Percentiles rank a stretch among this genome's conserved stretches.
Evolutionary conservation across 2,797 vertebrate species (phyloP).

Genomic region (Crenuchus spilurus): DNA sequence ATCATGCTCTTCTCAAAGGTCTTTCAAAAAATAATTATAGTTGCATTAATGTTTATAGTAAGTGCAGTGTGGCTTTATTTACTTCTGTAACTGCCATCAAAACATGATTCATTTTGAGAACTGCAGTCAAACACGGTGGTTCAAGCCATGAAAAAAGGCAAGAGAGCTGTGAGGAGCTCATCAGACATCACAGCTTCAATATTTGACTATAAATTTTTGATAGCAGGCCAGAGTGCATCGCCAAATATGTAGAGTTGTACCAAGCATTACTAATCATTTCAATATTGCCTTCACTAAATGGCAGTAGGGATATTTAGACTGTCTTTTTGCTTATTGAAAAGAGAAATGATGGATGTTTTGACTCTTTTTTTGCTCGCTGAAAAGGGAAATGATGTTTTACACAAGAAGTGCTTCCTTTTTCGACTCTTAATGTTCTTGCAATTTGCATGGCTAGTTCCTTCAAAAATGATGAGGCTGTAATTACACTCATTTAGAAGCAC

Average conservation of each 20-base stretch:
- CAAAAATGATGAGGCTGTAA: conserved; percentile 42
- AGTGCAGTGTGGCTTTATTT: not conserved
- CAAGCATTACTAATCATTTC: conserved; percentile 15
- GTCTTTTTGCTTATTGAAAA: conserved; percentile 17
- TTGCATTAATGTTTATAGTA: too few species aligned
- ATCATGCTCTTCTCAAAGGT: too few species aligned
- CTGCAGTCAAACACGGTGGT: not conserved
- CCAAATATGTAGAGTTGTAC: not conserved
- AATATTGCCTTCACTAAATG: conserved; percentile 4
- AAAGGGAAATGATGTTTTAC: conserved; percentile 34
- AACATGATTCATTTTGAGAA: not conserved
- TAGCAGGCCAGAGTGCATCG: not conserved
- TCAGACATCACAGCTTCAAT: conserved; percentile 17
- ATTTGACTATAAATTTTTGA: conserved; percentile 19
- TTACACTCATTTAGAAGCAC: conserved; percentile 50
- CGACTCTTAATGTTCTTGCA: conserved; percentile 12
- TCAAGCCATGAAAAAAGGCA: not conserved
- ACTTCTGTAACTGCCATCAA: not conserved
- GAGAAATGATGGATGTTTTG: not conserved
- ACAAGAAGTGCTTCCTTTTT: conserved; percentile 28
- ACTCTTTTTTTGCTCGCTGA: conserved; percentile 7
- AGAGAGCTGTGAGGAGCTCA: not conserved
- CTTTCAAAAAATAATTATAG: too few species aligned
- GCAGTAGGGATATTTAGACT: not conserved
- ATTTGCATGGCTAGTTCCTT: not conserved